Percentiles rank a stretch among this genome's conserved stretches.
Conservation (phyloP, 2,113 vertebrate species). For the Sylvia atricapilla region DNA sequence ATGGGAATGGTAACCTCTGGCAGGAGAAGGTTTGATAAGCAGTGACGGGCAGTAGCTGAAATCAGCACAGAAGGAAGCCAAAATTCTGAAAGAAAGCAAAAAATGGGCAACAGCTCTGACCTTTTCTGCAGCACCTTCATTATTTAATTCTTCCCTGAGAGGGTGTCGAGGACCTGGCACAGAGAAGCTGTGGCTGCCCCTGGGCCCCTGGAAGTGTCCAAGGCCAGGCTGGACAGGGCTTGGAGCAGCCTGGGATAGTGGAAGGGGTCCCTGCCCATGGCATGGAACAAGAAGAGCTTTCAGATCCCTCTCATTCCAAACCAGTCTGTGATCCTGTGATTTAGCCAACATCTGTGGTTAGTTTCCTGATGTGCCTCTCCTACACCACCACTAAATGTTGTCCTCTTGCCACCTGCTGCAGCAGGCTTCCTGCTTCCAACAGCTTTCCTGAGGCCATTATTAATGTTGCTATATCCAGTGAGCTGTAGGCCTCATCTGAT, state of each 20-base stretch:
- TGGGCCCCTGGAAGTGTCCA: neutral
- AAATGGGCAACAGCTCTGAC: neutral
- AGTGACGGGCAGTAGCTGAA: neutral
- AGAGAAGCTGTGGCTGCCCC: neutral
- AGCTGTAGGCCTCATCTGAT: neutral
- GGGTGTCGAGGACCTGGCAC: neutral
- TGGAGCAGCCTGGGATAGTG: neutral
- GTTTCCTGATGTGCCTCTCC: neutral
- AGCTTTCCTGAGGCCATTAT: neutral
- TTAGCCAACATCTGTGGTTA: neutral
- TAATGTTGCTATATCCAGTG: neutral
- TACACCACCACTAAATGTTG: neutral
- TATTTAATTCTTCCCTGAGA: neutral
- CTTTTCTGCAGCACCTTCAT: neutral
- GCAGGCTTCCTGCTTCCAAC: neutral
- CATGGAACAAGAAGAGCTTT: neutral
- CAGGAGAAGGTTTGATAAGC: slow-evolving; percentile 1
- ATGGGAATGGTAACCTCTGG: slow-evolving; percentile 52
- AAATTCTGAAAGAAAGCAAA: neutral
- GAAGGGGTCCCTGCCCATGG: neutral
- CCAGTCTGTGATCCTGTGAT: neutral
- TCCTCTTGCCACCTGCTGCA: neutral
- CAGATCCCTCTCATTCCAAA: neutral
- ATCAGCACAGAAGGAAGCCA: neutral
- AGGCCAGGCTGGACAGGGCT: neutral